A percentile compares a stretch with the other conserved stretches of the same genome.
Conservation (phyloP, 2,113 vertebrate species). For the Syngnathus floridae region DNA sequence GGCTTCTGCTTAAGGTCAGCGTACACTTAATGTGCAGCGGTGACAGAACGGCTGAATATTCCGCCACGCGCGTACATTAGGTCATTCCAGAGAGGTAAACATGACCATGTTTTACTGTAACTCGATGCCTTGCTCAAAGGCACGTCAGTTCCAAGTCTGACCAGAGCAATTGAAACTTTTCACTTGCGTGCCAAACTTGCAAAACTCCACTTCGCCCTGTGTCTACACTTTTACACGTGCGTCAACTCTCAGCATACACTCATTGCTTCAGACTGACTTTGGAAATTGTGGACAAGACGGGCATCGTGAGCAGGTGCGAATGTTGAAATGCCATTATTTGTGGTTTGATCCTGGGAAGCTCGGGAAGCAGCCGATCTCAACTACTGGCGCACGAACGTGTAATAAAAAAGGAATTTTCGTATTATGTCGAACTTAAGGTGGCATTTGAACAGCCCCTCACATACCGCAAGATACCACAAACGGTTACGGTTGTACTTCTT, state of each 20-base stretch:
- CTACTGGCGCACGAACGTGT: too few relatives aligned
- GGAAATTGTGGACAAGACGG: not conserved
- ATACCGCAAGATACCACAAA: not conserved
- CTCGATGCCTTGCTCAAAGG: not conserved
- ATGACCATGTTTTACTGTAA: conserved; percentile 14
- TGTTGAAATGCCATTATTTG: too few relatives aligned
- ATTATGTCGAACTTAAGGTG: too few relatives aligned
- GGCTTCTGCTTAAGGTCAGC: conserved; percentile 36
- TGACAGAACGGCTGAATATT: conserved; percentile 56
- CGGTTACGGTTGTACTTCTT: not conserved
- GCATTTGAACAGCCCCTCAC: not conserved
- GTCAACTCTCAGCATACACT: not conserved
- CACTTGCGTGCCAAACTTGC: not conserved
- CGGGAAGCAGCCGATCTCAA: too few relatives aligned
- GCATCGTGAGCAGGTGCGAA: not conserved
- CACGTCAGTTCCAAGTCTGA: not conserved
- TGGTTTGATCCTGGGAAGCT: not conserved
- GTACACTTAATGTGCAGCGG: conserved; percentile 49
- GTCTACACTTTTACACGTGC: too few relatives aligned
- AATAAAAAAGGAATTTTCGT: too few relatives aligned
- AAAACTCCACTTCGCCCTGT: not conserved
- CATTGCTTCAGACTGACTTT: conserved; percentile 4
- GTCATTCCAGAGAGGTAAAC: conserved; percentile 28
- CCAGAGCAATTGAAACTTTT: not conserved
- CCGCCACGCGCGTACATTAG: conserved; percentile 36